phyloP scores from a whole-genome alignment of 2,113 vertebrate genomes.

The Tachysurus fulvidraco region DNA sequence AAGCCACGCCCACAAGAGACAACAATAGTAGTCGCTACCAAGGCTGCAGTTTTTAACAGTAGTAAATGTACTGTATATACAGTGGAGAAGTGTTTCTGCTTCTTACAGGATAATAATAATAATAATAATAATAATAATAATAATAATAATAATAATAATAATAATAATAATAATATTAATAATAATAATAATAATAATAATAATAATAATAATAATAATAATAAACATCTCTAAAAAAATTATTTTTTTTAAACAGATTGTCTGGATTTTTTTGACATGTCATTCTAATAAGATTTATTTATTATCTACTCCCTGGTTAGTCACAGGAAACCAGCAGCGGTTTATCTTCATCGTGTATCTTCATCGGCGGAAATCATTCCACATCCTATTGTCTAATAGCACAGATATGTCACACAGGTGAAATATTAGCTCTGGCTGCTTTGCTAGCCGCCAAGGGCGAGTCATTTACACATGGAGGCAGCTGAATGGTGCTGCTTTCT shows the following conservation, averaged over 20 bases:
- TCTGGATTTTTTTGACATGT: too few relatives aligned
- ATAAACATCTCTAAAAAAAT: background rate
- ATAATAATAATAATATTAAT: too few relatives aligned
- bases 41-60: too few relatives aligned
- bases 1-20: too few relatives aligned
- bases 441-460: constrained; percentile 46
- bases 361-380: constrained; percentile 32
- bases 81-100: too few relatives aligned
- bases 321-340: background rate
- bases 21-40: background rate
- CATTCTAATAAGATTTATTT: background rate
- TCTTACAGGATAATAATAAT: rapidly evolving
- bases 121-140: too few relatives aligned
- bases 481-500: constrained; percentile 33
- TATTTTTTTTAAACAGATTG: too few relatives aligned
- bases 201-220: too few relatives aligned
- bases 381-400: constrained; percentile 33
- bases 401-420: constrained; percentile 35
- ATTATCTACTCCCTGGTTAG: background rate
- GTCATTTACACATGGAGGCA: constrained; percentile 50
- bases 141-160: too few relatives aligned
- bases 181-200: too few relatives aligned
- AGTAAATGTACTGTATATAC: background rate
- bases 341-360: background rate
- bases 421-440: constrained; percentile 52